These are phyloP conservation scores for Eulithis prunata DNA, from an alignment of 2,888 invertebrate species.

Conservation along the genomic window DNA sequence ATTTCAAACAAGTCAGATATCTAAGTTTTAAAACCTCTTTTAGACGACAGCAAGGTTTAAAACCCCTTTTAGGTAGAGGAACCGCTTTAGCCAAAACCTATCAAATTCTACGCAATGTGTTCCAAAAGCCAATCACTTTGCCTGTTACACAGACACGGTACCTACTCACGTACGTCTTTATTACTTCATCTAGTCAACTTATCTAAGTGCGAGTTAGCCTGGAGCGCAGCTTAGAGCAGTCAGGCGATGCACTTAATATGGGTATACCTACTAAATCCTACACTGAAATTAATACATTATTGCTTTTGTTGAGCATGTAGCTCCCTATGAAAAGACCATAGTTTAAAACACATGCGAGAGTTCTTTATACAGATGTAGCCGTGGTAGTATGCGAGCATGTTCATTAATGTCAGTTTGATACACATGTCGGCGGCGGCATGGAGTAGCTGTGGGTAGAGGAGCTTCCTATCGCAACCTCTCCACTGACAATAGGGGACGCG, in stretches of 20 bases:
- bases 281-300: too few species aligned
- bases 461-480: not conserved
- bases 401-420: not conserved
- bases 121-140: too few species aligned
- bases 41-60: too few species aligned
- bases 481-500: not conserved
- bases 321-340: too few species aligned
- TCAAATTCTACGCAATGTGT: too few species aligned
- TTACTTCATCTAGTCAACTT: not conserved
- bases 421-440: not conserved
- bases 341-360: not conserved
- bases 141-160: not conserved
- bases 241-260: not conserved
- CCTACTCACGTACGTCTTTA: not conserved
- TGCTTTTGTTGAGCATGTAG: too few species aligned
- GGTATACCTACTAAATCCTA: too few species aligned
- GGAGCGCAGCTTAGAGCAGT: conserved; percentile 6
- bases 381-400: not conserved
- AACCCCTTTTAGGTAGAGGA: too few species aligned
- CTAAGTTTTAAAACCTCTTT: too few species aligned
- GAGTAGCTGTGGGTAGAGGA: not conserved
- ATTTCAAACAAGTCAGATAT: too few species aligned
- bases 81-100: too few species aligned
- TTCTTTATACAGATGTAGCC: not conserved
- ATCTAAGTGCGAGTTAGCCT: conserved; percentile 8